Evolutionary conservation across 2,797 vertebrate genomes (phyloP).

Genomic region (Trichosurus vulpecula): DNA sequence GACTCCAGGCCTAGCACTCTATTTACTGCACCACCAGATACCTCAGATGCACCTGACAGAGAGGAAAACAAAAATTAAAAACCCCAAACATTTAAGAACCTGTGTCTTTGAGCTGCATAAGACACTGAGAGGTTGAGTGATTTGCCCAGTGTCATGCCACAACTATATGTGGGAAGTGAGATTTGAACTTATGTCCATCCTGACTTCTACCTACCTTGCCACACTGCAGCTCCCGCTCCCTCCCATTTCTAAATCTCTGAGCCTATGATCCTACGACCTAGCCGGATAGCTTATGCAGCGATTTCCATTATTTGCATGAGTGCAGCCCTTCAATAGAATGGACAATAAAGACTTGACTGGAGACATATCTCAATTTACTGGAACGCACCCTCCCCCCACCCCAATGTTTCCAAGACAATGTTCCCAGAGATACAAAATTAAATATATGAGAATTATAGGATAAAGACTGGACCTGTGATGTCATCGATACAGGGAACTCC

Average conservation of each 20-base stretch:
- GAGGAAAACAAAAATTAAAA: neutral
- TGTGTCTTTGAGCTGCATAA: neutral
- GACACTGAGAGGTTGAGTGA: neutral
- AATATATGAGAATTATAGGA: neutral
- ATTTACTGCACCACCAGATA: neutral
- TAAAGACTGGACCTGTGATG: neutral
- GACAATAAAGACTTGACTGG: neutral
- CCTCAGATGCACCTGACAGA: neutral
- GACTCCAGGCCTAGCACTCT: neutral
- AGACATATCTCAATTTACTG: slow-evolving; percentile 22
- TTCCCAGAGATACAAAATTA: neutral
- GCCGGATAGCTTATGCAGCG: neutral
- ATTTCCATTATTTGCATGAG: neutral
- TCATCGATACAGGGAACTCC: neutral
- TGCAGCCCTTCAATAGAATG: neutral
- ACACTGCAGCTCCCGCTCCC: neutral
- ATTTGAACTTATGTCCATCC: neutral
- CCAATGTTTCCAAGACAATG: neutral
- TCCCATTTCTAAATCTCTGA: neutral
- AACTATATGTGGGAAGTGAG: neutral
- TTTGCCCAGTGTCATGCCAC: neutral
- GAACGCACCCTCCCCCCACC: neutral
- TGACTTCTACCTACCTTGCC: neutral
- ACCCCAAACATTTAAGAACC: neutral
- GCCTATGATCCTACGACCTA: neutral